phyloP scores from a whole-genome alignment of 2,797 vertebrate genomes.

The Cebuella pygmaea region DNA sequence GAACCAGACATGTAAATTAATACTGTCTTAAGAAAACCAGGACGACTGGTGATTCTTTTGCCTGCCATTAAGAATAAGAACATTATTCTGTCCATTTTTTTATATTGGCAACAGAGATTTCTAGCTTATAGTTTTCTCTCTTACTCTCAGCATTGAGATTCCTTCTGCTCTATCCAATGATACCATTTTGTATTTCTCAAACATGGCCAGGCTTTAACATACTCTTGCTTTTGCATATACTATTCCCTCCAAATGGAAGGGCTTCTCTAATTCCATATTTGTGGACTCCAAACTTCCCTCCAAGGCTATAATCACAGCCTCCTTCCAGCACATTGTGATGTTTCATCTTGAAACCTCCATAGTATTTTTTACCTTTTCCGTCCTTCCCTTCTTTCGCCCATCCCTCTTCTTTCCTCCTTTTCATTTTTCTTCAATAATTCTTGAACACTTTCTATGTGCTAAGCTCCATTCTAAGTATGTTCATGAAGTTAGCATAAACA shows the following conservation, averaged over 20 bases:
- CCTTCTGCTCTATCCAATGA: neutral
- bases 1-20: conserved; percentile 23
- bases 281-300: neutral
- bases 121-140: neutral
- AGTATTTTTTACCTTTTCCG: neutral
- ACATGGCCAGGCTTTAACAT: neutral
- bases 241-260: neutral
- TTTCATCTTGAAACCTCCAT: neutral
- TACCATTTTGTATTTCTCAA: neutral
- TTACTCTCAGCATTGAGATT: neutral
- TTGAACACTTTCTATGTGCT: neutral
- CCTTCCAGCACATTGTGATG: neutral
- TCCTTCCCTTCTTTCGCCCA: neutral
- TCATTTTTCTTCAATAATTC: neutral
- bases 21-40: neutral
- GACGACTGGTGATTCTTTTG: neutral
- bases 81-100: neutral
- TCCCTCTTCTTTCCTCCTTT: neutral
- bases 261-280: neutral
- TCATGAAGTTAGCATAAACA: neutral
- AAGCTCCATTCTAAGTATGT: neutral
- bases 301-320: neutral
- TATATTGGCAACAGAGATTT: neutral
- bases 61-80: neutral
- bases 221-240: neutral